Percentiles rank a stretch among this genome's conserved stretches.
These are phyloP conservation scores for Mesitornis unicolor DNA, from an alignment of 2,113 vertebrate species.

Conservation along the genomic window DNA sequence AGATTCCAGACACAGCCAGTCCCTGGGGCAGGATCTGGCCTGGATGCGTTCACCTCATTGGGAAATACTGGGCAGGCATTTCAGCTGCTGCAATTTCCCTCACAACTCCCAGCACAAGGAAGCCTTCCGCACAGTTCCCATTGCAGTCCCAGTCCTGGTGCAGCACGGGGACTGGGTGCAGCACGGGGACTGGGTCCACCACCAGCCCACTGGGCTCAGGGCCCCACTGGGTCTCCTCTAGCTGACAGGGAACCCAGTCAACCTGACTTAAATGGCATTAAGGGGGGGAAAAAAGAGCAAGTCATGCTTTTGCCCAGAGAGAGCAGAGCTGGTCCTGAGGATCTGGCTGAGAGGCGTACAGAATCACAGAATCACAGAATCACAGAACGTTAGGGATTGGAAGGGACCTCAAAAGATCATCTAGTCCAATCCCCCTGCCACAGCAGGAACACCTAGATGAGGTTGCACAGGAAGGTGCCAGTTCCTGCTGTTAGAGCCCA, in stretches of 20 bases:
- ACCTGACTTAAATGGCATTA: background rate
- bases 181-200: background rate
- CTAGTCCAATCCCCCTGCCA: too few species aligned
- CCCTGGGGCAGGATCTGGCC: background rate
- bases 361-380: too few species aligned
- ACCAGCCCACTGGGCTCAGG: rapidly evolving
- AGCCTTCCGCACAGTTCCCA: background rate
- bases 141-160: background rate
- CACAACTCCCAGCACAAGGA: rapidly evolving
- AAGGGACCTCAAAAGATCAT: too few species aligned
- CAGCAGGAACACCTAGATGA: too few species aligned
- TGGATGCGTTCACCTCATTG: background rate
- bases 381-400: too few species aligned
- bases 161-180: rapidly evolving
- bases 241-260: background rate
- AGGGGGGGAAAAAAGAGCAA: background rate
- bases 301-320: background rate
- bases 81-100: background rate
- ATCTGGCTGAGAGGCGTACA: background rate
- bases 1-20: conserved; percentile 1
- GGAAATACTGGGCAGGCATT: conserved; percentile 34
- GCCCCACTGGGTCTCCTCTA: background rate
- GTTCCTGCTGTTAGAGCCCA: background rate
- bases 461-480: too few species aligned
- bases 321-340: background rate